Percentiles rank a stretch among this genome's conserved stretches.
phyloP scores from a whole-genome alignment of 2,797 vertebrate genomes.

The Liasis olivaceus region DNA sequence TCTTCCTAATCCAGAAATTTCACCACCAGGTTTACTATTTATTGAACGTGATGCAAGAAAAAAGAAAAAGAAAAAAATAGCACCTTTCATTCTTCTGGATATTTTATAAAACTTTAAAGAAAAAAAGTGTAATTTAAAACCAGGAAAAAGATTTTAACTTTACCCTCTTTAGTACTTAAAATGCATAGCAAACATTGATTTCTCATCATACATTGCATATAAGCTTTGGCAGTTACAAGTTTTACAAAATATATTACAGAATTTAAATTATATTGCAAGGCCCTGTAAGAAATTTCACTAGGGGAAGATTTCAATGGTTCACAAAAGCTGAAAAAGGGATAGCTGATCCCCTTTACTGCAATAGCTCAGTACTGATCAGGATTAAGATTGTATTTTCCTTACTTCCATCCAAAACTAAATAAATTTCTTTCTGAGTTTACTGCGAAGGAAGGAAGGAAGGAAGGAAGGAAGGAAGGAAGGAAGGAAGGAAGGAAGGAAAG shows the following conservation, averaged over 20 bases:
- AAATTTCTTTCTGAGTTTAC: background rate
- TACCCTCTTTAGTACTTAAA: background rate
- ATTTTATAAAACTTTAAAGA: background rate
- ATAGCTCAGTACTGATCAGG: background rate
- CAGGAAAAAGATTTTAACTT: background rate
- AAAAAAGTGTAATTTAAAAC: constrained; percentile 17
- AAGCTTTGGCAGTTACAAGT: background rate
- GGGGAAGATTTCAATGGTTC: background rate
- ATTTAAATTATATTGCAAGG: background rate
- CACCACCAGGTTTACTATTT: background rate
- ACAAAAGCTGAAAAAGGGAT: background rate
- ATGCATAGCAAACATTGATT: constrained; percentile 9
- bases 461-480: too few species aligned
- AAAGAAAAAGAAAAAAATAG: background rate
- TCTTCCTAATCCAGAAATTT: background rate
- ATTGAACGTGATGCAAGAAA: background rate
- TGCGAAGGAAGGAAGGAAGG: too few species aligned
- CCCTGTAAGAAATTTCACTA: background rate
- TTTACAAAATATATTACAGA: background rate
- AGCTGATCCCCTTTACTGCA: background rate
- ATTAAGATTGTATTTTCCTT: background rate
- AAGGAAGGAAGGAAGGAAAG: too few species aligned
- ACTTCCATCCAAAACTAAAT: background rate
- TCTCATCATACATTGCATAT: background rate
- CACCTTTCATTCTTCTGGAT: background rate